Conservation (phyloP, 2,113 vertebrate genomes). For the Neodon shergylaensis region DNA sequence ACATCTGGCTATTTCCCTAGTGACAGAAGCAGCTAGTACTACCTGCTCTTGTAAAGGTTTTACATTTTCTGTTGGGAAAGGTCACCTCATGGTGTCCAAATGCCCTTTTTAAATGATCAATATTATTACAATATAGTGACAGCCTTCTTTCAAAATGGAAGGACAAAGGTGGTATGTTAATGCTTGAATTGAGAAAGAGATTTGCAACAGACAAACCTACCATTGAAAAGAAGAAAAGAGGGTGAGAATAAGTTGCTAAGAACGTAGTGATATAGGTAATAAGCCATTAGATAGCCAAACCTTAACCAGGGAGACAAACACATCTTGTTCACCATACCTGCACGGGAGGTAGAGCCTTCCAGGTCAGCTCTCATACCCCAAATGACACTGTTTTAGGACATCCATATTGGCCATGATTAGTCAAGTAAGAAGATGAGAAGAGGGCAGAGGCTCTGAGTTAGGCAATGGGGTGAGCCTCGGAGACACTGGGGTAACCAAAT, state of each 20-base stretch:
- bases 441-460: not conserved
- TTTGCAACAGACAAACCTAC: not conserved
- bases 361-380: not conserved
- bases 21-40: not conserved
- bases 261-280: not conserved
- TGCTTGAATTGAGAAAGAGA: not conserved
- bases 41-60: not conserved
- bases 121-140: not conserved
- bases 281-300: not conserved
- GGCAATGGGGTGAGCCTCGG: not conserved
- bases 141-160: not conserved
- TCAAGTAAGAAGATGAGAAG: not conserved
- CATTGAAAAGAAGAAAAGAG: not conserved
- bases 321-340: not conserved
- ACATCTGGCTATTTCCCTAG: not conserved
- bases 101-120: not conserved
- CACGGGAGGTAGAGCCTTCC: not conserved
- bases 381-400: not conserved
- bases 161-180: not conserved
- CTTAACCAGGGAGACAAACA: not conserved
- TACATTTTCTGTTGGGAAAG: not conserved
- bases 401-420: not conserved
- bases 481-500: not conserved
- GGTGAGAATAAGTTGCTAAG: not conserved
- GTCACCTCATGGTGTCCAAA: not conserved